These are phyloP conservation scores for Athripsodes cinereus DNA, from an alignment of 2,888 invertebrate species.

Conservation along the genomic window DNA sequence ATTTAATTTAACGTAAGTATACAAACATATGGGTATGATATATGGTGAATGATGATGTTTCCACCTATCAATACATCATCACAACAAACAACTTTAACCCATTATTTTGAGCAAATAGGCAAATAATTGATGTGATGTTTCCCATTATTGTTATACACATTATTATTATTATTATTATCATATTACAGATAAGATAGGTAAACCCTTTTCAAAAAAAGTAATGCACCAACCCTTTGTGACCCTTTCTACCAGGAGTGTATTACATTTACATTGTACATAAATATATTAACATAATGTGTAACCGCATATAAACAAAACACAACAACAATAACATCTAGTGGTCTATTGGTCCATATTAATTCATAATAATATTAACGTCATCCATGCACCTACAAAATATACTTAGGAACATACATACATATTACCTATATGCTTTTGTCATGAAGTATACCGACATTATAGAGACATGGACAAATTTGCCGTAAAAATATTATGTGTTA, in stretches of 20 bases:
- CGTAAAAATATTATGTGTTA: too few species aligned
- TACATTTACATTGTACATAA: not conserved
- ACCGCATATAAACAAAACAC: conserved; percentile 16
- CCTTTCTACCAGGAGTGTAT: conserved; percentile 19
- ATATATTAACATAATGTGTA: not conserved
- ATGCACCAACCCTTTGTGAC: conserved; percentile 11
- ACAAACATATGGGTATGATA: too few species aligned
- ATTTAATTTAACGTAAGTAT: too few species aligned
- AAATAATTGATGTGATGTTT: conserved; percentile 24
- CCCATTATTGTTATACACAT: not conserved
- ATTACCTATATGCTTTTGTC: not conserved
- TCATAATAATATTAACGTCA: too few species aligned
- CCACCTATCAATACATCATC: too few species aligned
- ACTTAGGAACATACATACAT: too few species aligned
- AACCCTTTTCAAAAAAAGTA: conserved; percentile 10
- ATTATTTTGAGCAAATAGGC: conserved; percentile 18
- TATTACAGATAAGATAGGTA: not conserved
- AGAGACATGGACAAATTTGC: too few species aligned
- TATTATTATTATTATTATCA: not conserved
- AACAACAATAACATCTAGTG: too few species aligned
- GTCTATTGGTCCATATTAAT: too few species aligned
- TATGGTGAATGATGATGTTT: too few species aligned
- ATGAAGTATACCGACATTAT: not conserved
- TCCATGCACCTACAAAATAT: conserved; percentile 4
- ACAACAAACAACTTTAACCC: conserved; percentile 7